phyloP scores from a whole-genome alignment of 23 tunicate genomes.

The Trididemnum clinides region DNA sequence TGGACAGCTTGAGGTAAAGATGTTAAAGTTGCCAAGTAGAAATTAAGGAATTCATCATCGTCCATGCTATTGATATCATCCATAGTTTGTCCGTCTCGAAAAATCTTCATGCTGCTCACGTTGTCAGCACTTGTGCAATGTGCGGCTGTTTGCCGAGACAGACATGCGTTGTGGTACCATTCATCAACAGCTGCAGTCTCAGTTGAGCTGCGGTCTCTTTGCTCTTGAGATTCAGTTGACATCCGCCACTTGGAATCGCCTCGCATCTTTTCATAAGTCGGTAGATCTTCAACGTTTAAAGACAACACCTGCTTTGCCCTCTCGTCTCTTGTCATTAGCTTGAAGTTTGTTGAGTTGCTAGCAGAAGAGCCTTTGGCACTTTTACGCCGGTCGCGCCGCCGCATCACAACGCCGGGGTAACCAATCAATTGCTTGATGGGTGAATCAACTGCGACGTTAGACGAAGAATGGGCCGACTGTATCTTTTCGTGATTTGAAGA shows the following conservation, averaged over 20 bases:
- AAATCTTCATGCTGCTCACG: conserved; percentile 26
- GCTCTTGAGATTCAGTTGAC: neutral
- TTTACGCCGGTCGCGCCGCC: conserved; percentile 52
- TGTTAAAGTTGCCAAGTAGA: conserved; percentile 41
- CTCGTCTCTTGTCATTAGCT: conserved; percentile 12
- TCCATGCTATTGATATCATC: conserved; percentile 56
- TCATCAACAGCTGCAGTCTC: neutral
- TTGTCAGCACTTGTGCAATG: conserved; percentile 57
- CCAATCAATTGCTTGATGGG: conserved; percentile 73
- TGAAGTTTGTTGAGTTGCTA: neutral
- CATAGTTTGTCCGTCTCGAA: conserved; percentile 42
- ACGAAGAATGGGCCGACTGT: neutral
- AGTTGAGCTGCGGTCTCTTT: neutral
- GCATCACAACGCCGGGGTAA: conserved; percentile 75
- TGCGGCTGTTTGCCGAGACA: conserved; percentile 28
- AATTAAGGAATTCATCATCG: conserved; percentile 71
- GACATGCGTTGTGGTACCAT: conserved; percentile 18
- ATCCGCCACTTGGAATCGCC: conserved; percentile 27
- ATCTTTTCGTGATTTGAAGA: neutral
- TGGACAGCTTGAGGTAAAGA: no score
- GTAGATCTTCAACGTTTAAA: conserved; percentile 79
- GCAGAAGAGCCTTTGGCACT: conserved; percentile 40
- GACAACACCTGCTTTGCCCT: conserved; percentile 72
- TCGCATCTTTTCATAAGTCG: conserved; percentile 63
- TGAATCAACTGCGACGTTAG: conserved; percentile 39